phyloP scores from a whole-genome alignment of 1,140 invertebrate genomes.

The Drosophila orena region DNA sequence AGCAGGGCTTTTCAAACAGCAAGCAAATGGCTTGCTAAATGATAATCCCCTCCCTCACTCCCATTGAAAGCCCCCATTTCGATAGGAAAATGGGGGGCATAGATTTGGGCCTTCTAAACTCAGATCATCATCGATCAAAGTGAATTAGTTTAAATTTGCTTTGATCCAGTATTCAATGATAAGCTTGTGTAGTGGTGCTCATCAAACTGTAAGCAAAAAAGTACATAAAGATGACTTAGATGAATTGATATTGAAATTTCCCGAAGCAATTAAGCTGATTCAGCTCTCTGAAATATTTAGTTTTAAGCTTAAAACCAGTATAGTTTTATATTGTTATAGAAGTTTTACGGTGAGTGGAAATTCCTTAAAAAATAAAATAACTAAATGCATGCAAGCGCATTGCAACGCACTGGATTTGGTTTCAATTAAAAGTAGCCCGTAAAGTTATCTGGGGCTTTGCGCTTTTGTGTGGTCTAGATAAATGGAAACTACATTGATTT shows the following conservation, averaged over 20 bases:
- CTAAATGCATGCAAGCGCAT: not conserved
- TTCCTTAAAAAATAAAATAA: not conserved
- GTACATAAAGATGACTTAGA: not conserved
- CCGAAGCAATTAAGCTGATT: not conserved
- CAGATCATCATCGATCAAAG: constrained; percentile 22
- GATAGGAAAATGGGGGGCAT: constrained; percentile 1
- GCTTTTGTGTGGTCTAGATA: constrained; percentile 31
- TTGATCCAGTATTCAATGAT: not conserved
- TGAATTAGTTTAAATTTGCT: constrained; percentile 11
- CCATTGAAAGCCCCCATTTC: not conserved
- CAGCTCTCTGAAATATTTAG: too few relatives aligned
- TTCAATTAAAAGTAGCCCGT: constrained; percentile 30
- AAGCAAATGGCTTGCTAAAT: constrained; percentile 37
- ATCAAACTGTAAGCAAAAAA: not conserved
- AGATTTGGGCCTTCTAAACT: constrained; percentile 10
- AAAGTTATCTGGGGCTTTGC: constrained; percentile 9
- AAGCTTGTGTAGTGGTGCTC: not conserved
- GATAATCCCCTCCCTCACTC: constrained; percentile 21
- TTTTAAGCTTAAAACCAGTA: too few relatives aligned
- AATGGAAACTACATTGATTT: constrained; percentile 27
- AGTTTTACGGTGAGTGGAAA: not conserved
- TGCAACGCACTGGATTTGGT: not conserved
- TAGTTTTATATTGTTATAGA: too few relatives aligned
- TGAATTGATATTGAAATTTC: not conserved
- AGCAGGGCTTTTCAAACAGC: not conserved